Evolutionary conservation across 2,797 vertebrate species (phyloP).

Genomic region (Epinephelus awoara): DNA sequence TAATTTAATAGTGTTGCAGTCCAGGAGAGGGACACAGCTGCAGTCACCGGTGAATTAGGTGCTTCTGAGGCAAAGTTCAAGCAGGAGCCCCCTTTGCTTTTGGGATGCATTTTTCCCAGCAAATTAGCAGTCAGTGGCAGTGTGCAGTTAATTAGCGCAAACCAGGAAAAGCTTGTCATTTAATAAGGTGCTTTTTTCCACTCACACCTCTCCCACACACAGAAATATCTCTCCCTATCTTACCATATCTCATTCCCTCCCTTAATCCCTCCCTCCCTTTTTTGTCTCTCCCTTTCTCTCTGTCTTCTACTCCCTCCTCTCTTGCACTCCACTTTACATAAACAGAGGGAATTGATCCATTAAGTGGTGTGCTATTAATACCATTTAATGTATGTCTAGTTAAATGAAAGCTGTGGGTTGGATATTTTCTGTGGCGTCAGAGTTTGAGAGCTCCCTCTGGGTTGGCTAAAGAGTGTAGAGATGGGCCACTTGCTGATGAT

Average conservation of each 20-base stretch:
- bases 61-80: slow-evolving; percentile 94
- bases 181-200: slow-evolving; percentile 90
- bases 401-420: slow-evolving; percentile 90
- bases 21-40: slow-evolving; percentile 90
- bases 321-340: slow-evolving; percentile 90
- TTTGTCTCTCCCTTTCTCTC: slow-evolving; percentile 29
- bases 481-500: slow-evolving; percentile 80
- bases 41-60: slow-evolving; percentile 92
- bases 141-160: slow-evolving; percentile 95
- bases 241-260: slow-evolving; percentile 60
- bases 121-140: slow-evolving; percentile 93
- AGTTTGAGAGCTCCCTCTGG: slow-evolving; percentile 83
- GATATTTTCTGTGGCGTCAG: slow-evolving; percentile 75
- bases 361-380: slow-evolving; percentile 93
- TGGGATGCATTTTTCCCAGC: slow-evolving; percentile 87
- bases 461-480: slow-evolving; percentile 83
- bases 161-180: slow-evolving; percentile 96
- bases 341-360: slow-evolving; percentile 95
- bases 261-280: slow-evolving; percentile 51
- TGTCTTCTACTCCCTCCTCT: slow-evolving; percentile 33
- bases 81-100: slow-evolving; percentile 87
- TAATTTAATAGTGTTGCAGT: slow-evolving; percentile 96
- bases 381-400: slow-evolving; percentile 93
- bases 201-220: slow-evolving; percentile 83
- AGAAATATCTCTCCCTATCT: slow-evolving; percentile 70